Evolutionary conservation across 2,888 invertebrate species (phyloP).

Genomic region (Pseudoips prasinana): DNA sequence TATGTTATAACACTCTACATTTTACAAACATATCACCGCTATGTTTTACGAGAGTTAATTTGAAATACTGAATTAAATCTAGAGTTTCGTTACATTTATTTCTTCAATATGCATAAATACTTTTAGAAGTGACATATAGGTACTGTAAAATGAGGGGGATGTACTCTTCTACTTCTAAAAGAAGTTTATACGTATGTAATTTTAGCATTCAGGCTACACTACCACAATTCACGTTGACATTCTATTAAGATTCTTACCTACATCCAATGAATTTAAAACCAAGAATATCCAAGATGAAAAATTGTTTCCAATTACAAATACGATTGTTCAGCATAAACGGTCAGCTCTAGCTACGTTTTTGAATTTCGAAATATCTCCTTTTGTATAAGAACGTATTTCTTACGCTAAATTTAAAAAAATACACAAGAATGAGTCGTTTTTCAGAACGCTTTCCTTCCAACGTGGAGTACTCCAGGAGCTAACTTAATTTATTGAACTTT

Average conservation of each 20-base stretch:
- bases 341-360: constrained; percentile 2
- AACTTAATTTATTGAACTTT: constrained; percentile 49
- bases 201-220: no score
- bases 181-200: no score
- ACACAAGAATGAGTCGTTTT: constrained; percentile 13
- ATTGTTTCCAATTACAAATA: not conserved
- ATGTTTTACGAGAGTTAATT: no score
- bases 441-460: constrained; percentile 10
- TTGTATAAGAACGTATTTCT: constrained; percentile 6
- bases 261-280: not conserved
- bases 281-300: not conserved
- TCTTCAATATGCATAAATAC: no score
- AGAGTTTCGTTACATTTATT: no score
- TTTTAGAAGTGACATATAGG: no score
- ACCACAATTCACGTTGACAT: no score
- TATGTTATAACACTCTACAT: no score
- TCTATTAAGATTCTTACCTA: not conserved
- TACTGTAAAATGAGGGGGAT: no score
- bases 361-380: constrained; percentile 1
- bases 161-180: no score
- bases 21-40: no score
- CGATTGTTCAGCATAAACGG: not conserved
- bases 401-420: constrained; percentile 2
- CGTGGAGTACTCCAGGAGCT: constrained; percentile 20
- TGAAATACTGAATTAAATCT: no score